Conservation (phyloP, 2,888 invertebrate species). For the Lycocerus yunnanus region DNA sequence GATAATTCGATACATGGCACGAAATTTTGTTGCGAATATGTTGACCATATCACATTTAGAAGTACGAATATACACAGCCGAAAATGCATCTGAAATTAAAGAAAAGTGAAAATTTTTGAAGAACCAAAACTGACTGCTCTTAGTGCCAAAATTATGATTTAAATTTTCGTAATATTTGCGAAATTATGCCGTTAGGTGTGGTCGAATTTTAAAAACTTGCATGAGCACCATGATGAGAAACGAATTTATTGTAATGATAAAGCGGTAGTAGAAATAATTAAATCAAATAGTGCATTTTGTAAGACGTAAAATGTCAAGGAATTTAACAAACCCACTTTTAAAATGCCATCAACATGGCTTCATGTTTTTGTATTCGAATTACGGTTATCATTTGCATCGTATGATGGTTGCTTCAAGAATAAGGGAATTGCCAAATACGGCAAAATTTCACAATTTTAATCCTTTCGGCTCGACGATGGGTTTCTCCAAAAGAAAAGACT, state of each 20-base stretch:
- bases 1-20: constrained; percentile 76
- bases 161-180: background rate
- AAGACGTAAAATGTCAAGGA: constrained; percentile 13
- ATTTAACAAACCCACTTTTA: constrained; percentile 12
- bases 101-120: background rate
- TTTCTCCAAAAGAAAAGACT: background rate
- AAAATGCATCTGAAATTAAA: constrained; percentile 38
- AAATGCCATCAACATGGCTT: constrained; percentile 3
- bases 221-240: background rate
- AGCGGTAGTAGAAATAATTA: constrained; percentile 10
- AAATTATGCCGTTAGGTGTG: background rate
- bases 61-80: constrained; percentile 23
- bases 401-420: background rate
- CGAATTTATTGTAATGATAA: background rate
- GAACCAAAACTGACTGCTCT: too few relatives aligned
- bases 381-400: background rate
- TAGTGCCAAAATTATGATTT: too few relatives aligned
- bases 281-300: constrained; percentile 5
- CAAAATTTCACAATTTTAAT: background rate
- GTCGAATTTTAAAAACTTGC: background rate
- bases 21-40: constrained; percentile 35
- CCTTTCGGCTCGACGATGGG: too few relatives aligned
- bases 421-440: background rate
- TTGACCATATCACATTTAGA: constrained; percentile 16
- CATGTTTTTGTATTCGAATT: background rate